A percentile compares a stretch with the other conserved stretches of the same genome.
Conservation (phyloP, 2,797 vertebrate genomes). For the Notolabrus celidotus region DNA sequence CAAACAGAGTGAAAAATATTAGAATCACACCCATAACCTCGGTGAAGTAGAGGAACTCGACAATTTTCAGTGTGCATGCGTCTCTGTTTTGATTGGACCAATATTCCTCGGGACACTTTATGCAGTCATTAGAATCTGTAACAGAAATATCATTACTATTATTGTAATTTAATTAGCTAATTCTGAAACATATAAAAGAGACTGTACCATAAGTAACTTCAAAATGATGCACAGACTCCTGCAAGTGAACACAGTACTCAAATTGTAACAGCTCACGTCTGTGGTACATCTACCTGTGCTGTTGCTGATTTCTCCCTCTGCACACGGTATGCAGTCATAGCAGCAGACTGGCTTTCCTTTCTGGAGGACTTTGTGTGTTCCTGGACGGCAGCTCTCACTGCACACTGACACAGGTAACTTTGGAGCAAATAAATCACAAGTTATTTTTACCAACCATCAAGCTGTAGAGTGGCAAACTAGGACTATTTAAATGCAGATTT, state of each 20-base stretch:
- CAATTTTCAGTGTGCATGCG: slow-evolving; percentile 76
- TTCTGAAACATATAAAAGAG: slow-evolving; percentile 11
- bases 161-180: slow-evolving; percentile 26
- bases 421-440: slow-evolving; percentile 1
- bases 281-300: slow-evolving; percentile 74
- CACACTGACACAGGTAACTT: slow-evolving; percentile 82
- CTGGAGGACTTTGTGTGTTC: slow-evolving; percentile 79
- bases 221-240: slow-evolving; percentile 59
- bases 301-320: slow-evolving; percentile 84
- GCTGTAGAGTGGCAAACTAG: not conserved
- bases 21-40: slow-evolving; percentile 78
- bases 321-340: slow-evolving; percentile 80
- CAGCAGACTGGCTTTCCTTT: slow-evolving; percentile 81
- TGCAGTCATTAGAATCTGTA: slow-evolving; percentile 84
- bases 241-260: slow-evolving; percentile 34
- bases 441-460: not conserved
- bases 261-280: not conserved
- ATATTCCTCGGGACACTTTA: slow-evolving; percentile 80
- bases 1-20: slow-evolving; percentile 78
- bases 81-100: slow-evolving; percentile 82
- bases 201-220: slow-evolving; percentile 41
- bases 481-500: no score
- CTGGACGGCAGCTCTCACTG: slow-evolving; percentile 79
- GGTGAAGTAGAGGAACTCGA: slow-evolving; percentile 79
- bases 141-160: slow-evolving; percentile 55